Percentiles rank a stretch among this genome's conserved stretches.
phyloP scores from a whole-genome alignment of 2,797 vertebrate genomes.

The Carduelis carduelis region DNA sequence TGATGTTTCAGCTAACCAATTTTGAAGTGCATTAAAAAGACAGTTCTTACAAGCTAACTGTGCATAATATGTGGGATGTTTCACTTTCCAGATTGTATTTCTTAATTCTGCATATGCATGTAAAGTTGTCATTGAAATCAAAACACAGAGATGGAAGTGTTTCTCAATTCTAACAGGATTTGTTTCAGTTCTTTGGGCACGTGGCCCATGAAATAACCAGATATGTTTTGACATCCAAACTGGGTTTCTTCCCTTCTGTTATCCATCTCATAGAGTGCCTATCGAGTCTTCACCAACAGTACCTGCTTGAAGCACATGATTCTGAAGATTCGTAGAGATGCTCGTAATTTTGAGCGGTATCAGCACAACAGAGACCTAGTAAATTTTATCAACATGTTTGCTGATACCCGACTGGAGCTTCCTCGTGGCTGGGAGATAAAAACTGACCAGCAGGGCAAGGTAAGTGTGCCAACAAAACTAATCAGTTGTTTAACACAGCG shows the following conservation, averaged over 20 bases:
- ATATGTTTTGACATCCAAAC: neutral
- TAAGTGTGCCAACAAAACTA: conserved; percentile 37
- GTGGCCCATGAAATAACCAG: neutral
- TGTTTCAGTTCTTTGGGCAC: neutral
- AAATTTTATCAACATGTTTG: conserved; percentile 96
- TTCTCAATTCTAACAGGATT: neutral
- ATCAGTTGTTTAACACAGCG: neutral
- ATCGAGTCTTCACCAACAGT: conserved; percentile 94
- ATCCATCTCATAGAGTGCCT: conserved; percentile 82
- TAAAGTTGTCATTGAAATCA: neutral
- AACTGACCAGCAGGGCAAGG: conserved; percentile 96
- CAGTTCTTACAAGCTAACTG: neutral
- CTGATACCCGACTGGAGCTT: conserved; percentile 90
- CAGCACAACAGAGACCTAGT: conserved; percentile 97
- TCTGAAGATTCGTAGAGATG: conserved; percentile 94
- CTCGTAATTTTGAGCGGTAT: conserved; percentile 95
- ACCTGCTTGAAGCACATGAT: conserved; percentile 98
- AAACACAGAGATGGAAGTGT: neutral
- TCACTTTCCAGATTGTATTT: neutral
- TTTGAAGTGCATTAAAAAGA: neutral
- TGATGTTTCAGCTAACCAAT: neutral
- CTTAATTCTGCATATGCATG: neutral
- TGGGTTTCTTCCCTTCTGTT: neutral
- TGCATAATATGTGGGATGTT: neutral
- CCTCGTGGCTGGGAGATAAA: conserved; percentile 98